Percentiles rank a stretch among this genome's conserved stretches.
phyloP scores from a whole-genome alignment of 1,140 invertebrate species.

The Mycetomoellerius zeteki region DNA sequence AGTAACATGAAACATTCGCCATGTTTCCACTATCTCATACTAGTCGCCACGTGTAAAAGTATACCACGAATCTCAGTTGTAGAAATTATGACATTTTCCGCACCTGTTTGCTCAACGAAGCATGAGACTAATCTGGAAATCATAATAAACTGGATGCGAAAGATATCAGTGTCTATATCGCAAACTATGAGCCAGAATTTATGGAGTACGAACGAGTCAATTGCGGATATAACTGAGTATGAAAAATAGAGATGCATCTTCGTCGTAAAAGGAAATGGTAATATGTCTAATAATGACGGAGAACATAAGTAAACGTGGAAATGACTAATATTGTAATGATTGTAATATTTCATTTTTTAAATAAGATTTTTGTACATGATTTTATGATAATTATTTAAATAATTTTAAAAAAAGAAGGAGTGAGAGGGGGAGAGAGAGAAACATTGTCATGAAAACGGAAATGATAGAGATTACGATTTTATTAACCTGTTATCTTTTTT shows the following conservation, averaged over 20 bases:
- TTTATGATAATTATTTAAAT: not conserved
- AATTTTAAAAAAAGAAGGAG: not conserved
- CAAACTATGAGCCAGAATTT: not conserved
- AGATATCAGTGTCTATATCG: not conserved
- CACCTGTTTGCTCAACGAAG: constrained; percentile 8
- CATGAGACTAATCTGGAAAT: not conserved
- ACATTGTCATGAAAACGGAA: not conserved
- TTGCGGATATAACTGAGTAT: not conserved
- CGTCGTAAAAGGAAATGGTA: not conserved
- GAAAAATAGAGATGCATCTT: not conserved
- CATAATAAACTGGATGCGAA: not conserved
- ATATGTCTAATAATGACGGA: not conserved
- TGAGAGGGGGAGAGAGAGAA: not conserved
- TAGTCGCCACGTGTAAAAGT: constrained; percentile 32
- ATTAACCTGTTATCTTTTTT: not conserved
- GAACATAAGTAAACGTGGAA: not conserved
- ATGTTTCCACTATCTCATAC: constrained; percentile 5
- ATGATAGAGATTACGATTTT: not conserved
- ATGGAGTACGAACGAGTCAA: not conserved
- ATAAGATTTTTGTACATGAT: not conserved
- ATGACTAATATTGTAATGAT: not conserved
- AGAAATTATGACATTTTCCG: constrained; percentile 20
- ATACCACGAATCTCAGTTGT: not conserved
- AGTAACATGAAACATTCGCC: constrained; percentile 60
- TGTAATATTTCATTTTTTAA: not conserved